These are phyloP conservation scores for Lasioglossum lativentre DNA, from an alignment of 2,888 invertebrate genomes.

Conservation along the genomic window DNA sequence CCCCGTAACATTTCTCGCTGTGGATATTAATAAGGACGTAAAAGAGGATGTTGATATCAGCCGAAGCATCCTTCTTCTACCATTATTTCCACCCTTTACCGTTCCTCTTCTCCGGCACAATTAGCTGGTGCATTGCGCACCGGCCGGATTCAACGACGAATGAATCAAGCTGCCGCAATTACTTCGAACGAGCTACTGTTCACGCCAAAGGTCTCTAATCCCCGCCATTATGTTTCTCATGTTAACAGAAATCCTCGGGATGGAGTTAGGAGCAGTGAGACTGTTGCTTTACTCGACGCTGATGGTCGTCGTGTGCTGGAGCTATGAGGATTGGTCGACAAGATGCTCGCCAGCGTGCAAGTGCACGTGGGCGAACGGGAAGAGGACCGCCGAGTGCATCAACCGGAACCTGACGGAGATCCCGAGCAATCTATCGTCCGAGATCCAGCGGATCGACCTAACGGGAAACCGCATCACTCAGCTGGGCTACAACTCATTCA, in stretches of 20 bases:
- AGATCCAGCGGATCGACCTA: slow-evolving; percentile 88
- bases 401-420: slow-evolving; percentile 88
- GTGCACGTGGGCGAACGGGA: slow-evolving; percentile 94
- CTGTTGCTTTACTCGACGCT: slow-evolving; percentile 75
- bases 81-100: not conserved
- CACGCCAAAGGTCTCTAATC: slow-evolving; percentile 38
- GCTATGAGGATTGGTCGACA: slow-evolving; percentile 85
- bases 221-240: slow-evolving; percentile 47
- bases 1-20: not conserved
- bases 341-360: slow-evolving; percentile 89
- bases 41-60: not conserved
- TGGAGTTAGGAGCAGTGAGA: slow-evolving; percentile 72
- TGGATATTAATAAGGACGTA: not conserved
- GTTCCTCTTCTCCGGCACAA: not conserved
- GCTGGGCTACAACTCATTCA: slow-evolving; percentile 89
- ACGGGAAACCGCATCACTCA: slow-evolving; percentile 89
- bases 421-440: slow-evolving; percentile 90
- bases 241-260: slow-evolving; percentile 72
- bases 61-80: not conserved
- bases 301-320: slow-evolving; percentile 82
- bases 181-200: not conserved
- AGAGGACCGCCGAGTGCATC: slow-evolving; percentile 93
- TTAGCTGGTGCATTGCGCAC: not conserved
- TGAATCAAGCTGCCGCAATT: slow-evolving; percentile 3
- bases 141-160: not conserved